Conservation (phyloP, 1,140 invertebrate species). For the Drosophila suzukii region DNA sequence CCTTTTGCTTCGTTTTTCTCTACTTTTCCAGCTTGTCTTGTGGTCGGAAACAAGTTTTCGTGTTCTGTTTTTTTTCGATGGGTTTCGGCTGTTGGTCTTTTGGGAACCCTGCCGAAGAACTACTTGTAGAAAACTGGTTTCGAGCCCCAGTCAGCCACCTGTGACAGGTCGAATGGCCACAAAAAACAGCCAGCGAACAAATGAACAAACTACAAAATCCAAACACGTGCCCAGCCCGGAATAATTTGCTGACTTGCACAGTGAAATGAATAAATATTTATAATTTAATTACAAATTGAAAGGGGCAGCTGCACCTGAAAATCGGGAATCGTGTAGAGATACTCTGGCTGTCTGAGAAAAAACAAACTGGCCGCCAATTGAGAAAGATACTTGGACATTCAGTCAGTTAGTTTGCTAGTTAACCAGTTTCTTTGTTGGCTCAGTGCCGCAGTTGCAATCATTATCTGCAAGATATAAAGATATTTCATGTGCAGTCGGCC, state of each 20-base stretch:
- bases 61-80: conserved; percentile 17
- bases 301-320: conserved; percentile 30
- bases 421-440: conserved; percentile 51
- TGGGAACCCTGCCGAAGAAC: conserved; percentile 50
- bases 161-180: conserved; percentile 41
- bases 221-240: conserved; percentile 58
- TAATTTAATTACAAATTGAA: conserved; percentile 75
- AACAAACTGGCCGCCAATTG: conserved; percentile 57
- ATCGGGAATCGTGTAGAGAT: conserved; percentile 40
- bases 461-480: conserved; percentile 53
- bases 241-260: conserved; percentile 33
- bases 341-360: conserved; percentile 51
- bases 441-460: conserved; percentile 58
- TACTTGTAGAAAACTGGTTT: conserved; percentile 48
- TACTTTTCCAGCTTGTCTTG: conserved; percentile 31
- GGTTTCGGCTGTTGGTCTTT: conserved; percentile 35
- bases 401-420: conserved; percentile 30
- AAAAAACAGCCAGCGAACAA: conserved; percentile 17
- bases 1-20: conserved; percentile 21
- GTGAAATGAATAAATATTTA: conserved; percentile 63
- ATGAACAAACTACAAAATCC: conserved; percentile 13
- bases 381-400: conserved; percentile 21
- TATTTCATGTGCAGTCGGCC: conserved; percentile 54
- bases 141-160: conserved; percentile 51
- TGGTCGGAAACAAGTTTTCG: conserved; percentile 55